Evolutionary conservation across 2,113 vertebrate genomes (phyloP).

Genomic region (Ivindomyrus marchei): DNA sequence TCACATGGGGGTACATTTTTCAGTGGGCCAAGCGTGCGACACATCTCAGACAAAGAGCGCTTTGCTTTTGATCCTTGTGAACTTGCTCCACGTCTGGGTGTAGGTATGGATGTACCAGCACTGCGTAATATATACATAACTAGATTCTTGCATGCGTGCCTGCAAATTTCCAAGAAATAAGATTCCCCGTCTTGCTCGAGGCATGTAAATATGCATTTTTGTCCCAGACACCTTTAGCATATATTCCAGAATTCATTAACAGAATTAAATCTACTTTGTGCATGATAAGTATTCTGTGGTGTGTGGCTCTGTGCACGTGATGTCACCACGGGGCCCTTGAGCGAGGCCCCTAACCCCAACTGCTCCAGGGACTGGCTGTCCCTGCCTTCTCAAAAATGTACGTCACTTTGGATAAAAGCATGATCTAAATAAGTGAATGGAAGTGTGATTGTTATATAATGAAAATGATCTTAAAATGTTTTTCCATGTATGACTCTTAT

Average conservation of each 20-base stretch:
- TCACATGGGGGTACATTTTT: background rate
- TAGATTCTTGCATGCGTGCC: background rate
- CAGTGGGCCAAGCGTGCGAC: background rate
- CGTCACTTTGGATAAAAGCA: background rate
- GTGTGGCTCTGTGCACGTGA: background rate
- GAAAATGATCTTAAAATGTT: background rate
- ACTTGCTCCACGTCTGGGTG: background rate
- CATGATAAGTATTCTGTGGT: background rate
- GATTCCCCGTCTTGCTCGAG: background rate
- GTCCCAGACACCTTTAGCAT: background rate
- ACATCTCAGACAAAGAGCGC: background rate
- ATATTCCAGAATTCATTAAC: background rate
- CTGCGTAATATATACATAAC: background rate
- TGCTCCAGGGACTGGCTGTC: background rate
- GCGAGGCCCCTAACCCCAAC: background rate
- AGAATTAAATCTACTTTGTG: background rate
- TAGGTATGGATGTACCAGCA: background rate
- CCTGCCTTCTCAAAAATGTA: background rate
- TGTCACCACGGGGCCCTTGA: background rate
- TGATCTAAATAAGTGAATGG: background rate
- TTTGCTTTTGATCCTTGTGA: background rate
- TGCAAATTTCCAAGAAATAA: constrained; percentile 5
- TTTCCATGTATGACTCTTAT: background rate
- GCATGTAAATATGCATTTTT: background rate
- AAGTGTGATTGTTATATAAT: background rate